Base-by-base conservation (phyloP, 2,113 vertebrate species). In the Naja naja region DNA sequence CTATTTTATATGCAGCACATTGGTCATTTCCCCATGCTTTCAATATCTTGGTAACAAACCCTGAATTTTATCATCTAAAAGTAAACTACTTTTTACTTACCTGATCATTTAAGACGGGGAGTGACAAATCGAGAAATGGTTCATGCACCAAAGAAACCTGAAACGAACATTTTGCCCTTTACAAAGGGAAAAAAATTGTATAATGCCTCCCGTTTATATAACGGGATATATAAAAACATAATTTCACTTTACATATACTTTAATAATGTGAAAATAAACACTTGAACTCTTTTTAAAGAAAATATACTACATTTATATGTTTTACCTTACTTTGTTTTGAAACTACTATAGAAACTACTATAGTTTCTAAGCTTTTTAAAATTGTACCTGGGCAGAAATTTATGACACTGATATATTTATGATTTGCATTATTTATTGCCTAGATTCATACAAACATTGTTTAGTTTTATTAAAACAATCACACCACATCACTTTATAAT, bases 91-190 rank as follows among this genome's bases (percentile, higher is more conserved):
- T 86, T 43, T 88, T 95, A 95, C 97, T 98, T 98, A 99, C 99
- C 98, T 99, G 96, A 94, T 98, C 98, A 95, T 99, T 99, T 94
- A 98, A 97, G 93, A 99, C 97, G 0, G 99, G 99, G 81, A 99
- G 98, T 0, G 99, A 99, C 93, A 99, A 98, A 97, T 99, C 99
- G 96, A 99, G 98, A 97, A 99, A 99, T 96, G 98, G 98, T 96
- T 99, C 99, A 16, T 98, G 98, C 85, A 99, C 99, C 92, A 99
- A 97, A 81, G 99, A 99, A 54, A 99, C 98, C 99, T 99, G 97
- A 88, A 97, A 93, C 39, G 93, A 96, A 95, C 30, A 93, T 69
- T 94, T 91, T 94, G 55, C 43, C 89, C 69, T 92, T 90, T 22
- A 94, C 92, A 94, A 1, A 89, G 2, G 91, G 88, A 86, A 22